Evolutionary conservation across 2,113 vertebrate species (phyloP).

Genomic region (Poicephalus meyeri): DNA sequence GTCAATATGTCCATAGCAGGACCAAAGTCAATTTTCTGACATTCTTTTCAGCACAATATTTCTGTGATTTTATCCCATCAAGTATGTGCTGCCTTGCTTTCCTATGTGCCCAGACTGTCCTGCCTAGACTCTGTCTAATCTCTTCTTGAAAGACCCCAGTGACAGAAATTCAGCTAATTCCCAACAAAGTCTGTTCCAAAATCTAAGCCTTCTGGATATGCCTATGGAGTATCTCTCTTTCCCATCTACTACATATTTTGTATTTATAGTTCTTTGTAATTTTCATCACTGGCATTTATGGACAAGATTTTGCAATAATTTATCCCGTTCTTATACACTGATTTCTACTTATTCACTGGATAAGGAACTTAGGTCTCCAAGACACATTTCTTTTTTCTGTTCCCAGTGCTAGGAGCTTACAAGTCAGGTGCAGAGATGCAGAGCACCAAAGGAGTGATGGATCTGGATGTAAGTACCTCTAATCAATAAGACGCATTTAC

Average conservation of each 20-base stretch:
- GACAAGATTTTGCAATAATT: neutral
- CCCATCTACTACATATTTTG: neutral
- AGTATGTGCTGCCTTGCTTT: neutral
- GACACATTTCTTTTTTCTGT: neutral
- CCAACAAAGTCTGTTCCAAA: neutral
- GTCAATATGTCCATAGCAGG: neutral
- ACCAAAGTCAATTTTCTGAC: neutral
- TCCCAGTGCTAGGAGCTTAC: neutral
- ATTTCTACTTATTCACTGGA: neutral
- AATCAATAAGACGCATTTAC: neutral
- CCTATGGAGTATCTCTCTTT: neutral
- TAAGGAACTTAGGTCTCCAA: neutral
- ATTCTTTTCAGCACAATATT: neutral
- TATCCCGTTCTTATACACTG: neutral
- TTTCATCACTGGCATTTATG: neutral
- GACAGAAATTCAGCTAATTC: neutral
- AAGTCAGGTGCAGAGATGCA: neutral
- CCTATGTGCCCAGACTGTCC: neutral
- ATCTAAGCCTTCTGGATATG: neutral
- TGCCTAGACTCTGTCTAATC: slow-evolving; percentile 4
- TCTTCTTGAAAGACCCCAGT: slow-evolving; percentile 1
- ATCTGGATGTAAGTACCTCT: neutral
- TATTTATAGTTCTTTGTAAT: neutral
- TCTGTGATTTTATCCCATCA: neutral
- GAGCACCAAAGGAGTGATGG: neutral